A percentile compares a stretch with the other conserved stretches of the same genome.
Conservation (phyloP, 1,140 invertebrate species). For the Papilio polyxenes region DNA sequence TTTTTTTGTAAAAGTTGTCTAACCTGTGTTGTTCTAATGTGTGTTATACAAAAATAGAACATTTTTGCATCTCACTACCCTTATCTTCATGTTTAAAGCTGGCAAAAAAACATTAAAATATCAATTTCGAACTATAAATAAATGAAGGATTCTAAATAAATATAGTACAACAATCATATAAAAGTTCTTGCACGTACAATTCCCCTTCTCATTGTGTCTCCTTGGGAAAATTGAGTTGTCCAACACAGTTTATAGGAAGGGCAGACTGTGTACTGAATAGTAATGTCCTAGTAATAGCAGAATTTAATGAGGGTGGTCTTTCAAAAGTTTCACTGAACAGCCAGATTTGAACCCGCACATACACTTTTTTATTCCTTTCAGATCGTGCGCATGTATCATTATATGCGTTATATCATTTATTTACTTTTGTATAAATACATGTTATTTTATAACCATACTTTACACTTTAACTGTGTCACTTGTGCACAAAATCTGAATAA, state of each 20-base stretch:
- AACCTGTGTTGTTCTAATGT: too few species aligned
- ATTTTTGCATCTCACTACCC: too few species aligned
- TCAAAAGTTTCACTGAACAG: slow-evolving; percentile 13
- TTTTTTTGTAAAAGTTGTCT: background rate
- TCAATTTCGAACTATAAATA: background rate
- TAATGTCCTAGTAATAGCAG: slow-evolving; percentile 5
- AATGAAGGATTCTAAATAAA: background rate
- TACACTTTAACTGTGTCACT: too few species aligned
- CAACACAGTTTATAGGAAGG: slow-evolving; percentile 27
- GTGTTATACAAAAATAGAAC: too few species aligned
- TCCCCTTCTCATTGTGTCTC: slow-evolving; percentile 21
- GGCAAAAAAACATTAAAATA: background rate
- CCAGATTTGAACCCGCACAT: background rate
- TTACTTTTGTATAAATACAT: too few species aligned
- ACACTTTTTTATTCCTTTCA: background rate
- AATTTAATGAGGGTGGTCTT: slow-evolving; percentile 19
- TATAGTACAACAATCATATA: background rate
- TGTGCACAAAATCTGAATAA: too few species aligned
- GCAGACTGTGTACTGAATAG: slow-evolving; percentile 5
- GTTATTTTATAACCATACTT: too few species aligned
- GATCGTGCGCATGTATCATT: background rate
- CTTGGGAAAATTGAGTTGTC: slow-evolving; percentile 24
- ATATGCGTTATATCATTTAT: background rate
- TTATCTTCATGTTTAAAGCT: background rate
- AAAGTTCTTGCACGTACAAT: slow-evolving; percentile 22